phyloP scores from a whole-genome alignment of 2,797 vertebrate species.

The Chlorospingus flavigularis region DNA sequence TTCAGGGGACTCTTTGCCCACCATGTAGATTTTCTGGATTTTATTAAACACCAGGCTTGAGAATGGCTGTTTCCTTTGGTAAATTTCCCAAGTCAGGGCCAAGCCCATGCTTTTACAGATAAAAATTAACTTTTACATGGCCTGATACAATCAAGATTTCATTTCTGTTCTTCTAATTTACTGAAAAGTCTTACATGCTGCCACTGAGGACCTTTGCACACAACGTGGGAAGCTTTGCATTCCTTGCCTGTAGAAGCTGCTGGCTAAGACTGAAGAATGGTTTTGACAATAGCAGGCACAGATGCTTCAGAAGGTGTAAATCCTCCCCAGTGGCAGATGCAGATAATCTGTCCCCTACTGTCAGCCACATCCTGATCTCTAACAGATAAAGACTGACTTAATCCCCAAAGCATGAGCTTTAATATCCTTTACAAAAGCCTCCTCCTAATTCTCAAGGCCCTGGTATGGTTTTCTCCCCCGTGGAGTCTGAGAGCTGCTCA shows the following conservation, averaged over 20 bases:
- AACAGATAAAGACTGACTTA: slow-evolving; percentile 49
- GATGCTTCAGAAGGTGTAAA: slow-evolving; percentile 58
- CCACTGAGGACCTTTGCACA: neutral
- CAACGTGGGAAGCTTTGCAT: neutral
- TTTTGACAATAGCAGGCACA: slow-evolving; percentile 7
- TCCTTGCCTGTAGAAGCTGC: neutral
- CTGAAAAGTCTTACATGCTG: neutral
- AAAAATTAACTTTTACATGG: neutral
- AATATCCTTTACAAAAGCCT: slow-evolving; percentile 41
- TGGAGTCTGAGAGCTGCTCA: neutral
- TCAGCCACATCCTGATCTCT: slow-evolving; percentile 51
- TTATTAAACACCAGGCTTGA: neutral
- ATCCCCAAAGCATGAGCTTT: slow-evolving; percentile 48
- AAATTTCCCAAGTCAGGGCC: neutral
- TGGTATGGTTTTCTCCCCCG: neutral
- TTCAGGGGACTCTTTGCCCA: neutral
- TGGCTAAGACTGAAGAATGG: neutral
- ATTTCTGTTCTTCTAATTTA: neutral
- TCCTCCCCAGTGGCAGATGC: slow-evolving; percentile 9
- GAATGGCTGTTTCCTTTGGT: neutral
- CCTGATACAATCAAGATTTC: neutral
- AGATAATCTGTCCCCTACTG: slow-evolving; percentile 55
- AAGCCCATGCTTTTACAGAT: neutral
- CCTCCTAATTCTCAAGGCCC: neutral
- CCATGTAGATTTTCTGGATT: neutral